Evolutionary conservation across 2,113 vertebrate species (phyloP).

Genomic region (Jacana jacana): DNA sequence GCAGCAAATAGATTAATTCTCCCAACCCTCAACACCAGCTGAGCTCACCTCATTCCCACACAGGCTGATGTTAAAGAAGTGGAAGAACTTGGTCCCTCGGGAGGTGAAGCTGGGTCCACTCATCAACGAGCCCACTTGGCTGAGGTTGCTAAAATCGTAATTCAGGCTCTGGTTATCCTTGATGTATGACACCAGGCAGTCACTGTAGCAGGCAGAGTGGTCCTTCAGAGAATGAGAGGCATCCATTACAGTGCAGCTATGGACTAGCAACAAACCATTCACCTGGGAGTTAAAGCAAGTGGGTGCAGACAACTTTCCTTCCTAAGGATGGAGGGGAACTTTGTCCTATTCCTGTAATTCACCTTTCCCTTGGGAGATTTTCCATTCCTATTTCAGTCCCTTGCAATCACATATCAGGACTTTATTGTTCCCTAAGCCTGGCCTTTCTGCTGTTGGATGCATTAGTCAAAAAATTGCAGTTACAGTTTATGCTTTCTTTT

Average conservation of each 20-base stretch:
- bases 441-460: not conserved
- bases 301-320: not conserved
- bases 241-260: not conserved
- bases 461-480: not conserved
- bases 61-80: slow-evolving; percentile 95
- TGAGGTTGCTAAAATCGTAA: slow-evolving; percentile 87
- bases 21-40: not conserved
- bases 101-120: slow-evolving; percentile 96
- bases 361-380: not conserved
- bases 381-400: not conserved
- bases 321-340: not conserved
- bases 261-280: not conserved
- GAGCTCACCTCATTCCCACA: slow-evolving; percentile 89
- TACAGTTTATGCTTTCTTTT: not conserved
- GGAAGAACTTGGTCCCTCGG: slow-evolving; percentile 95
- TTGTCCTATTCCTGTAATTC: not conserved
- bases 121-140: slow-evolving; percentile 83
- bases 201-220: slow-evolving; percentile 89
- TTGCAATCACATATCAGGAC: not conserved
- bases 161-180: slow-evolving; percentile 84
- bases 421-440: not conserved
- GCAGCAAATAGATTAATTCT: not conserved
- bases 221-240: slow-evolving; percentile 77
- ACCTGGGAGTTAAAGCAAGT: not conserved
- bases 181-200: slow-evolving; percentile 84